A percentile compares a stretch with the other conserved stretches of the same genome.
Evolutionary conservation across 2,113 vertebrate genomes (phyloP).

Genomic region (Glareola pratincola): DNA sequence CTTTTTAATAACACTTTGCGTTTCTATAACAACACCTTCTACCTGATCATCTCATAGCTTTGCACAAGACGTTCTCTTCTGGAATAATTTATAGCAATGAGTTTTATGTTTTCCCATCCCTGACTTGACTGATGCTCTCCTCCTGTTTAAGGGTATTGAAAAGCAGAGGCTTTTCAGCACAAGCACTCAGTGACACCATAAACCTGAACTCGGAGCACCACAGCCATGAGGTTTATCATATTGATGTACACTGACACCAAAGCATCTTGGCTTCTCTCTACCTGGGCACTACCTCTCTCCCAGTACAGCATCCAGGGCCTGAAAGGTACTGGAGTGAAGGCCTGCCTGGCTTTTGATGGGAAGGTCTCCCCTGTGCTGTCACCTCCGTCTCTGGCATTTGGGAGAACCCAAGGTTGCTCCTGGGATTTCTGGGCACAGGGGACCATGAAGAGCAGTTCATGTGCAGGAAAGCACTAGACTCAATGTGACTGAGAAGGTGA

Average conservation of each 20-base stretch:
- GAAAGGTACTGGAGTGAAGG: neutral
- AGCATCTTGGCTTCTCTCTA: neutral
- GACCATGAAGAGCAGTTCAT: neutral
- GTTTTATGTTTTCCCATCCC: neutral
- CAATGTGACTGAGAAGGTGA: neutral
- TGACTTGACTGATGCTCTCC: neutral
- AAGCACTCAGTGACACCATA: neutral
- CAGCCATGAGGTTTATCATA: neutral
- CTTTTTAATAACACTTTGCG: neutral
- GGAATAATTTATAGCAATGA: neutral
- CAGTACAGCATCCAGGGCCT: neutral
- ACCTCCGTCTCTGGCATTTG: rapidly evolving
- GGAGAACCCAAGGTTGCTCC: neutral
- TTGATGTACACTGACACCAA: neutral
- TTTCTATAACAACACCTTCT: neutral
- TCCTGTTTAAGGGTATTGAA: neutral
- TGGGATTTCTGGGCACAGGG: neutral
- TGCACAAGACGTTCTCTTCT: neutral
- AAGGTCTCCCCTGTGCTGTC: neutral
- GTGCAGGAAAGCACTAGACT: neutral
- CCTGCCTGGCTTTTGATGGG: neutral
- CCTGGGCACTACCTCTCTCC: neutral
- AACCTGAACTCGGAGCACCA: neutral
- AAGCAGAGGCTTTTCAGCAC: neutral
- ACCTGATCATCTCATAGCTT: neutral